A percentile compares a stretch with the other conserved stretches of the same genome.
Conservation (phyloP, 2,113 vertebrate genomes). For the Nothoprocta perdicaria region DNA sequence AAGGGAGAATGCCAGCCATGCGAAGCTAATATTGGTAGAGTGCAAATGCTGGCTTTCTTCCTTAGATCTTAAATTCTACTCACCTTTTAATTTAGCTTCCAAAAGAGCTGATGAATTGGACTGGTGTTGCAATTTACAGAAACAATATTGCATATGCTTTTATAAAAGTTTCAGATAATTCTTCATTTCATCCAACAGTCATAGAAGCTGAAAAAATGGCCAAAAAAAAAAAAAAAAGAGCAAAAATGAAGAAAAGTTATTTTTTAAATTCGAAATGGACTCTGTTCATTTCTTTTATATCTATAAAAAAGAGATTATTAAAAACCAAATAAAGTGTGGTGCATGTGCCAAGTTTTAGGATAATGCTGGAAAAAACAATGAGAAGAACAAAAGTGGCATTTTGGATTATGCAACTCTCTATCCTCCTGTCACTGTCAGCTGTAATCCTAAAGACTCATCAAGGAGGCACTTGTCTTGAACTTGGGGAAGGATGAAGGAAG, state of each 20-base stretch:
- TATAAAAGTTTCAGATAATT: not conserved
- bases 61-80: not conserved
- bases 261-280: not conserved
- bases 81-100: not conserved
- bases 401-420: not conserved
- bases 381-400: not conserved
- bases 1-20: not conserved
- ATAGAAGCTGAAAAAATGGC: not conserved
- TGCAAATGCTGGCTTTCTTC: not conserved
- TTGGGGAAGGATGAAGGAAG: not conserved
- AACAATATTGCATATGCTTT: accelerated
- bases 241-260: not conserved
- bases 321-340: not conserved
- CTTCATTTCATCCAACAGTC: not conserved
- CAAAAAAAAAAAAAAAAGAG: not conserved
- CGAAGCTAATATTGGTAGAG: not conserved
- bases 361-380: not conserved
- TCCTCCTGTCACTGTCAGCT: not conserved
- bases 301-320: not conserved
- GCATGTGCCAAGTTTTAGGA: not conserved
- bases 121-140: not conserved
- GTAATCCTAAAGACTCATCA: not conserved
- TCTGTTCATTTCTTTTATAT: not conserved
- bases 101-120: not conserved
- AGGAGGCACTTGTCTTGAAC: not conserved